phyloP scores from a whole-genome alignment of 2,113 vertebrate species.

The Toxotes chatareus region DNA sequence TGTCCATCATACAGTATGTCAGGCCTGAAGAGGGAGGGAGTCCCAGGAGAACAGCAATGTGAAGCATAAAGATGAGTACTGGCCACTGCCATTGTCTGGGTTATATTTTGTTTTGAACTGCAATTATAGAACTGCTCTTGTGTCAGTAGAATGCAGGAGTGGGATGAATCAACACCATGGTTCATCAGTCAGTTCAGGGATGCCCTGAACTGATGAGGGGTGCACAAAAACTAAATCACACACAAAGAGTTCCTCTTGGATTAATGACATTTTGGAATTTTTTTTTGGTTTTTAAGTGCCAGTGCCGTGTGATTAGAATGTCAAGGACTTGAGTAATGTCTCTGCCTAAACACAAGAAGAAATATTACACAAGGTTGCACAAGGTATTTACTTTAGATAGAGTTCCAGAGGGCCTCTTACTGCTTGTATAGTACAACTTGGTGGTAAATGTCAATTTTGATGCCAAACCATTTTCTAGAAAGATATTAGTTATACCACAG shows the following conservation, averaged over 20 bases:
- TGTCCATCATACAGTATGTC: conserved; percentile 22
- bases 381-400: not conserved
- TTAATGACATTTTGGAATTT: not conserved
- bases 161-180: not conserved
- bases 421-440: not conserved
- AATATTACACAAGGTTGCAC: not conserved
- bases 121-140: not conserved
- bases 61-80: conserved; percentile 7
- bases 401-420: not conserved
- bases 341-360: not conserved
- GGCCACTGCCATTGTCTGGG: conserved; percentile 26
- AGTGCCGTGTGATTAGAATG: not conserved
- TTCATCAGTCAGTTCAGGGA: not conserved
- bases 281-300: not conserved
- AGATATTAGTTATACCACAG: not conserved
- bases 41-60: conserved; percentile 31
- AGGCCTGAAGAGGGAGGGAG: not conserved
- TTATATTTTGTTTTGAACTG: conserved; percentile 33
- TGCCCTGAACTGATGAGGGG: not conserved
- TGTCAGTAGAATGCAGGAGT: conserved; percentile 12
- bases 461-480: too few relatives aligned
- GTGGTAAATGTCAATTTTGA: not conserved
- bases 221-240: not conserved
- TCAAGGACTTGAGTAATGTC: not conserved
- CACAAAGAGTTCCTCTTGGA: not conserved